These are phyloP conservation scores for Himalopsyche anomala DNA, from an alignment of 2,888 invertebrate genomes.

Conservation along the genomic window DNA sequence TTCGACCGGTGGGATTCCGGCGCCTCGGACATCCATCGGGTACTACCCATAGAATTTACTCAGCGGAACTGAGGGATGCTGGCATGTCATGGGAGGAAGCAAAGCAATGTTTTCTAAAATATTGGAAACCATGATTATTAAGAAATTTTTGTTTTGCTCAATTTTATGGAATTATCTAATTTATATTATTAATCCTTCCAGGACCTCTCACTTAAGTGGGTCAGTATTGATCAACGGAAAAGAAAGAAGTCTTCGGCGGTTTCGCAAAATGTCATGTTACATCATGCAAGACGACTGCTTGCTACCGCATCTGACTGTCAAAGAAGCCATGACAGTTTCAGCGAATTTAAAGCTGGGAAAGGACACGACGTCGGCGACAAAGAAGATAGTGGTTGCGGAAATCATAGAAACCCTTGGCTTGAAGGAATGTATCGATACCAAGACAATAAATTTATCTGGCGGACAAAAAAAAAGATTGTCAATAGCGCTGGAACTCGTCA, in stretches of 20 bases:
- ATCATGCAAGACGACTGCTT: slow-evolving; percentile 97
- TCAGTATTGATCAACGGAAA: slow-evolving; percentile 92
- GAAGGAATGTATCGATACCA: slow-evolving; percentile 90
- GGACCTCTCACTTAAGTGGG: slow-evolving; percentile 90
- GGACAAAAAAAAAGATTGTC: slow-evolving; percentile 97
- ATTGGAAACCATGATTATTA: no score
- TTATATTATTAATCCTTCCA: slow-evolving; percentile 70
- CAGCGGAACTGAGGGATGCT: no score
- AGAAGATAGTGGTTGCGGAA: slow-evolving; percentile 92
- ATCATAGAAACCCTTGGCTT: slow-evolving; percentile 93
- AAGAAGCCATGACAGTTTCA: slow-evolving; percentile 95
- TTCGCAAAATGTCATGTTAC: slow-evolving; percentile 96
- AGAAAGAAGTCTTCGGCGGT: slow-evolving; percentile 89
- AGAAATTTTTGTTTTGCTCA: no score
- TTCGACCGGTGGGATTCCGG: no score
- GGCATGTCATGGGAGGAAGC: no score
- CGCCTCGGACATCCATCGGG: no score
- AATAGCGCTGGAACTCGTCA: slow-evolving; percentile 95
- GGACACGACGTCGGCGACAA: slow-evolving; percentile 83
- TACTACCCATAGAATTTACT: no score
- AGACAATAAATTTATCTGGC: slow-evolving; percentile 94
- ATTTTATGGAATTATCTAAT: no score
- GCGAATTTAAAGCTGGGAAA: slow-evolving; percentile 94
- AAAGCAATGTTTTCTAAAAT: no score
- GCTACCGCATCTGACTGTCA: slow-evolving; percentile 92